These are phyloP conservation scores for Craterocephalus amniculus DNA, from an alignment of 2,797 vertebrate species.

Conservation along the genomic window DNA sequence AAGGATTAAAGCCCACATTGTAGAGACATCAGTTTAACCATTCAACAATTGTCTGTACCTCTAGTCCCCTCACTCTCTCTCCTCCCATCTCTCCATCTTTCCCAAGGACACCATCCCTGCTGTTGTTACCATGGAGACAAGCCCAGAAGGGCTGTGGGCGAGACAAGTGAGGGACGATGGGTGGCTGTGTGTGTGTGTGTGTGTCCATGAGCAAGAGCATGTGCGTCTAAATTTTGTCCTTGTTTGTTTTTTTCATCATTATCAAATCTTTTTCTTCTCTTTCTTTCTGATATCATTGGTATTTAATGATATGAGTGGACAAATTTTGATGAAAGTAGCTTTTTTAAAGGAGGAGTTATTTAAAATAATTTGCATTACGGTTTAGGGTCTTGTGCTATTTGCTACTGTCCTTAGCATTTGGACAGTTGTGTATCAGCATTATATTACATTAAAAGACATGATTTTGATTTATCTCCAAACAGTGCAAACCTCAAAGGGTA, in stretches of 20 bases:
- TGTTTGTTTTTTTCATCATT: slow-evolving; percentile 43
- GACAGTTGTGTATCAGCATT: slow-evolving; percentile 29
- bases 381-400: slow-evolving; percentile 8
- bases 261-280: slow-evolving; percentile 19
- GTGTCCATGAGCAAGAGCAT: slow-evolving; percentile 28
- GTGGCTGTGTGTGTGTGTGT: slow-evolving; percentile 52
- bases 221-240: slow-evolving; percentile 43
- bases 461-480: slow-evolving; percentile 55
- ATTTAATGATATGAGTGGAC: background rate
- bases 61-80: slow-evolving; percentile 29
- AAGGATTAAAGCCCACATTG: slow-evolving; percentile 61
- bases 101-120: slow-evolving; percentile 84
- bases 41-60: slow-evolving; percentile 74
- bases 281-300: background rate
- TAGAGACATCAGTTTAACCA: slow-evolving; percentile 67
- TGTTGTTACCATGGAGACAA: slow-evolving; percentile 84
- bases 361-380: slow-evolving; percentile 8
- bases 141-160: slow-evolving; percentile 81
- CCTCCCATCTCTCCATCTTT: slow-evolving; percentile 76
- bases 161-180: slow-evolving; percentile 77
- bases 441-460: slow-evolving; percentile 21
- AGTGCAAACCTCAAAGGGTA: slow-evolving; percentile 31
- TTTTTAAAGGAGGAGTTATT: background rate
- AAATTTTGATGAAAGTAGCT: background rate
- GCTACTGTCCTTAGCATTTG: slow-evolving; percentile 39